Conservation (phyloP, 2,888 invertebrate genomes). For the Ophion ventricosus region DNA sequence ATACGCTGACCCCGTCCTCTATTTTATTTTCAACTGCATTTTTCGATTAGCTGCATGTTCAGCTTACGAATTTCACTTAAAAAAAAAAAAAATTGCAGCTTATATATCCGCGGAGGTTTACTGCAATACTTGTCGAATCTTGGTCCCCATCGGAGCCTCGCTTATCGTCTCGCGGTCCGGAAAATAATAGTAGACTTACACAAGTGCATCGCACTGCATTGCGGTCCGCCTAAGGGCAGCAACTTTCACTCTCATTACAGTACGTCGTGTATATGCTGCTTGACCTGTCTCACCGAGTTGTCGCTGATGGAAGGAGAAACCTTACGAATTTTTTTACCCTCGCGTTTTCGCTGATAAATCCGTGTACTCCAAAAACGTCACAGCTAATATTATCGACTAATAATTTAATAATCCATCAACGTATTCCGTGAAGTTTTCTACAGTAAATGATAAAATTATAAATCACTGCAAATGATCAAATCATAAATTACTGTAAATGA, state of each 20-base stretch:
- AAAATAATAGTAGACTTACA: conserved; percentile 37
- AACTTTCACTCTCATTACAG: conserved; percentile 59
- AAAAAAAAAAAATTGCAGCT: neutral
- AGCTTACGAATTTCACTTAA: too few species aligned
- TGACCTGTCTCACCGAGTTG: conserved; percentile 53
- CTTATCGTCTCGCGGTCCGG: conserved; percentile 21
- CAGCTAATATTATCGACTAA: conserved; percentile 21
- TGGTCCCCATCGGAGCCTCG: conserved; percentile 16
- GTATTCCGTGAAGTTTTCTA: neutral
- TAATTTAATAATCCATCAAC: neutral
- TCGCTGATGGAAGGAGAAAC: conserved; percentile 45
- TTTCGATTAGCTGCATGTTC: too few species aligned
- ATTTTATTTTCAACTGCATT: too few species aligned
- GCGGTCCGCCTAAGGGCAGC: conserved; percentile 56
- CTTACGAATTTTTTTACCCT: conserved; percentile 53
- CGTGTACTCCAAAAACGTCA: conserved; percentile 38
- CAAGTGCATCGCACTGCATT: conserved; percentile 52
- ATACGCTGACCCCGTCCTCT: too few species aligned
- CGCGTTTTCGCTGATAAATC: conserved; percentile 31
- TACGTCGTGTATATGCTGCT: conserved; percentile 28
- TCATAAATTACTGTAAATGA: too few species aligned
- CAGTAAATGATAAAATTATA: too few species aligned
- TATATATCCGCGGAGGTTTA: neutral
- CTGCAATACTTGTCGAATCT: neutral
- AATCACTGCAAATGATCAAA: too few species aligned